These are phyloP conservation scores for Todiramphus chloris DNA, from an alignment of 2,113 vertebrate genomes.

Conservation along the genomic window DNA sequence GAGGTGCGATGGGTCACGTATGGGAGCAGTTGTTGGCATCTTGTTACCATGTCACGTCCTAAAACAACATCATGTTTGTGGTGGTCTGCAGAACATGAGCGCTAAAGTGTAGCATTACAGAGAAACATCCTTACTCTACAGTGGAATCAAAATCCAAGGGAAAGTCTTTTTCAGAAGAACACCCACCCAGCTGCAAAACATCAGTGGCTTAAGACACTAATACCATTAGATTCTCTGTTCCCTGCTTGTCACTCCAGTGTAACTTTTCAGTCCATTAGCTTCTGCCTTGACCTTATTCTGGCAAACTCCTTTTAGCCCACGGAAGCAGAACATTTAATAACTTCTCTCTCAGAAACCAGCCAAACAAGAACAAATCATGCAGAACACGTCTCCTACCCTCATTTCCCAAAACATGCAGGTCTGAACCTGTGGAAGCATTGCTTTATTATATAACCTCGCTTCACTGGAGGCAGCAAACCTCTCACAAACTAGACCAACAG, in stretches of 20 bases:
- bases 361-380: not conserved
- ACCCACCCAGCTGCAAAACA: not conserved
- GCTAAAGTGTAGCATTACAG: not conserved
- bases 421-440: not conserved
- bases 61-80: not conserved
- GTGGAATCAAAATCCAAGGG: not conserved
- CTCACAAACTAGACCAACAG: not conserved
- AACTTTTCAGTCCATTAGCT: not conserved
- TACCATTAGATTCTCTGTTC: not conserved
- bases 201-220: not conserved
- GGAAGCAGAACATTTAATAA: not conserved
- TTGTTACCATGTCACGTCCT: rapidly evolving
- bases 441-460: not conserved
- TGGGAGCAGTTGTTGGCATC: not conserved
- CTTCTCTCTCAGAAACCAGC: not conserved
- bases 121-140: not conserved
- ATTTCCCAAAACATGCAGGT: not conserved
- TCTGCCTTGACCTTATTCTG: slow-evolving; percentile 29
- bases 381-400: not conserved
- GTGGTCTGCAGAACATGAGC: not conserved
- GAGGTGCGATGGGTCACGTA: not conserved
- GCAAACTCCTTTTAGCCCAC: not conserved
- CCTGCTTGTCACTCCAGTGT: not conserved
- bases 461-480: not conserved
- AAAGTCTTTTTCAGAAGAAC: not conserved